Conservation (phyloP, 1,140 invertebrate species). For the Drosophila dunni region DNA sequence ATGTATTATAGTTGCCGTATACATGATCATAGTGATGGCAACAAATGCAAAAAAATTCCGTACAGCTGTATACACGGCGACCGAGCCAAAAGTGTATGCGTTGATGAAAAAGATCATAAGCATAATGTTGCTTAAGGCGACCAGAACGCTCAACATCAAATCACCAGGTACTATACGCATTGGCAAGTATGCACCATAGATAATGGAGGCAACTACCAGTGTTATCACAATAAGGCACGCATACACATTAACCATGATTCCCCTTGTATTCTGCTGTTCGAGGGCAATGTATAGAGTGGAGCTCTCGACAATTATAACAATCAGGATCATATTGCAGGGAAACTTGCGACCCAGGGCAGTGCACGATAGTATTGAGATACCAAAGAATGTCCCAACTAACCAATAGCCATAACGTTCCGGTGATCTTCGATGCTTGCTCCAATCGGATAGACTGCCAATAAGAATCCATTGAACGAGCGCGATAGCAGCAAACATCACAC, state of each 20-base stretch:
- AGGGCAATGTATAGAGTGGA: constrained; percentile 64
- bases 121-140: constrained; percentile 52
- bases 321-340: constrained; percentile 47
- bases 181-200: constrained; percentile 68
- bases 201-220: constrained; percentile 39
- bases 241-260: constrained; percentile 52
- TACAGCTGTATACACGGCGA: neutral
- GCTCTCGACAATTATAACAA: constrained; percentile 49
- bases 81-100: constrained; percentile 4
- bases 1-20: constrained; percentile 71
- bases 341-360: constrained; percentile 52
- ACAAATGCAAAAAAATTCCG: constrained; percentile 57
- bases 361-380: constrained; percentile 49
- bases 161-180: constrained; percentile 68
- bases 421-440: neutral
- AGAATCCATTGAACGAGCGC: constrained; percentile 53
- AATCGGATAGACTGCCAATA: constrained; percentile 4
- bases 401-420: constrained; percentile 52
- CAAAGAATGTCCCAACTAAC: constrained; percentile 55
- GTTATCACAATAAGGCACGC: constrained; percentile 48
- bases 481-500: constrained; percentile 15
- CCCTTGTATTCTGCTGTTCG: constrained; percentile 47
- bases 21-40: constrained; percentile 60
- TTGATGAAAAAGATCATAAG: constrained; percentile 60
- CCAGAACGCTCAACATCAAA: constrained; percentile 52